These are phyloP conservation scores for Erpornis zantholeuca DNA, from an alignment of 2,113 vertebrate genomes.

Conservation along the genomic window DNA sequence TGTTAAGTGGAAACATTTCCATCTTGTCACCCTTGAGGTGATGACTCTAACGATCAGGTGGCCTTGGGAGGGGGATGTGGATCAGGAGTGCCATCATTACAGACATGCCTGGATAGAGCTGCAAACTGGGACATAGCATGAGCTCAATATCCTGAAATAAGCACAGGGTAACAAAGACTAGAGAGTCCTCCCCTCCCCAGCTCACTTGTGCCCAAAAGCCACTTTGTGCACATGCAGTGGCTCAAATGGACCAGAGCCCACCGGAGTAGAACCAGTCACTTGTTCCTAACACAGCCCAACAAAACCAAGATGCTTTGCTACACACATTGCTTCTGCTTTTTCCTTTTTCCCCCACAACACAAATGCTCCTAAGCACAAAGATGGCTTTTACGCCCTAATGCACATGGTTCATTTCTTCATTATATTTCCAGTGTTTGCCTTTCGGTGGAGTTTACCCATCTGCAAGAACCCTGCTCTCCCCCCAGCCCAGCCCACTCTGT, in stretches of 20 bases:
- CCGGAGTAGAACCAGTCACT: background rate
- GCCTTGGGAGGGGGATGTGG: background rate
- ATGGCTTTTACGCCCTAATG: background rate
- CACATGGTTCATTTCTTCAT: background rate
- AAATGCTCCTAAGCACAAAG: background rate
- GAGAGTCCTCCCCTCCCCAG: background rate
- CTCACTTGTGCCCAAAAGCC: background rate
- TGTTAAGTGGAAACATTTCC: background rate
- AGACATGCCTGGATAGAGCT: background rate
- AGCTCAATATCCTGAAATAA: background rate
- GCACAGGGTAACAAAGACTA: background rate
- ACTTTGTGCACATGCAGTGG: background rate
- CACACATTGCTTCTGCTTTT: background rate
- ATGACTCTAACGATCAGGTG: background rate
- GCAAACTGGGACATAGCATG: background rate
- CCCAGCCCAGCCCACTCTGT: background rate
- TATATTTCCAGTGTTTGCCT: background rate
- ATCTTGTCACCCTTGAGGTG: background rate
- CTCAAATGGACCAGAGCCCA: background rate
- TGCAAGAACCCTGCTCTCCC: background rate
- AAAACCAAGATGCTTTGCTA: background rate
- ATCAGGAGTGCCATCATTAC: background rate
- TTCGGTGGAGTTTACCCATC: background rate
- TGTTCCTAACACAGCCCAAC: background rate
- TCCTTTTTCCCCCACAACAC: background rate